These are phyloP conservation scores for Eupithecia insigniata DNA, from an alignment of 2,888 invertebrate species.

Conservation along the genomic window DNA sequence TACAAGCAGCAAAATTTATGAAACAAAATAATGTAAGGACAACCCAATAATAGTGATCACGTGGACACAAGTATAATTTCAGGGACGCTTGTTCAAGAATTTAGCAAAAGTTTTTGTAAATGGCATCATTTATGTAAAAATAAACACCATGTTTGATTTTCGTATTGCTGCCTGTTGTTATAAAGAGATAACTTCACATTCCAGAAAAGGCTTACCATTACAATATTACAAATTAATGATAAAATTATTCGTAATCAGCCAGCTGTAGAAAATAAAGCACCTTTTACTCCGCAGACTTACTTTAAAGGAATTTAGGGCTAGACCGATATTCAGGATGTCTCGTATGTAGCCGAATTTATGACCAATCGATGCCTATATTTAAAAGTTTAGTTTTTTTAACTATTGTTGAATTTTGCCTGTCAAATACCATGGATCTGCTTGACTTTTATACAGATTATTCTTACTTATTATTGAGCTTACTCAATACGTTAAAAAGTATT, in stretches of 20 bases:
- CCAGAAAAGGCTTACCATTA: slow-evolving; percentile 52
- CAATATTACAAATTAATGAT: slow-evolving; percentile 52
- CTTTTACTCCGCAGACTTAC: slow-evolving; percentile 60
- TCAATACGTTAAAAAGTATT: neutral
- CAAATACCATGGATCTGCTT: neutral
- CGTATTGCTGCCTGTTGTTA: slow-evolving; percentile 6
- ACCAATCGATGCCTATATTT: neutral
- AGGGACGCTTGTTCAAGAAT: neutral
- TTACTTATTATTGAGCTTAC: neutral
- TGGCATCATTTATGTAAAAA: neutral
- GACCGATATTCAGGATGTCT: slow-evolving; percentile 28
- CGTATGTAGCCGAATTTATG: slow-evolving; percentile 15
- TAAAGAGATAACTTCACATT: slow-evolving; percentile 41
- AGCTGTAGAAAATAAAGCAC: slow-evolving; percentile 71
- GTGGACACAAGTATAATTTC: neutral
- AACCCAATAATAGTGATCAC: neutral
- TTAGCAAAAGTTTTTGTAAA: neutral
- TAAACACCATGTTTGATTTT: neutral
- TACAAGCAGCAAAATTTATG: neutral
- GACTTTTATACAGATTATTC: neutral
- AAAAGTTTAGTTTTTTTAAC: too few relatives aligned
- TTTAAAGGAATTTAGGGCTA: slow-evolving; percentile 47
- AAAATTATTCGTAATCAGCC: slow-evolving; percentile 54
- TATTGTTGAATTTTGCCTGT: neutral
- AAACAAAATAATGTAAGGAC: neutral